phyloP scores from a whole-genome alignment of 2,888 invertebrate genomes.

The Cephus runcator region DNA sequence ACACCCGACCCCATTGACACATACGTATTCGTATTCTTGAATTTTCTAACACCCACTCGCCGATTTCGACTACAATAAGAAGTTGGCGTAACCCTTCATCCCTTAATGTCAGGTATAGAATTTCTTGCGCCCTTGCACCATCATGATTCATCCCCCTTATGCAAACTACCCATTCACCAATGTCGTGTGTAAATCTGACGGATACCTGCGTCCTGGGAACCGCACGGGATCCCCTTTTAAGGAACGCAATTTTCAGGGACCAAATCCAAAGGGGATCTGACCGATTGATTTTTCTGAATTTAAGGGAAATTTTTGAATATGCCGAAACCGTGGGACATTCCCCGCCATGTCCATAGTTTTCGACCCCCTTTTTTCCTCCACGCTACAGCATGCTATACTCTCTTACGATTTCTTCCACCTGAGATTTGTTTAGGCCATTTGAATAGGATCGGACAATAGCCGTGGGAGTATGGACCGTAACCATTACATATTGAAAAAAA shows the following conservation, averaged over 20 bases:
- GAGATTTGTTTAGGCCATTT: slow-evolving; percentile 26
- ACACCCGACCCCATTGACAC: background rate
- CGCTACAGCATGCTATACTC: background rate
- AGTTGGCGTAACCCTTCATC: slow-evolving; percentile 39
- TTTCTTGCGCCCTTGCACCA: slow-evolving; percentile 19
- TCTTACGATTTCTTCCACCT: background rate
- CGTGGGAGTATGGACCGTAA: slow-evolving; percentile 36
- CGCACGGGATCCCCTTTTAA: slow-evolving; percentile 25
- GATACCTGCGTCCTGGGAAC: slow-evolving; percentile 44
- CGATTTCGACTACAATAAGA: background rate
- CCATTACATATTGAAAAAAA: slow-evolving; percentile 18
- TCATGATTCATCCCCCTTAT: slow-evolving; percentile 41
- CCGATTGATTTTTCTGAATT: slow-evolving; percentile 28
- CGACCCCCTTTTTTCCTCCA: background rate
- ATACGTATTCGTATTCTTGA: background rate
- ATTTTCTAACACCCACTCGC: background rate
- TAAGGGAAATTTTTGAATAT: slow-evolving; percentile 29
- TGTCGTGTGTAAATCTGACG: slow-evolving; percentile 24
- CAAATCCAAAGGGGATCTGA: slow-evolving; percentile 28
- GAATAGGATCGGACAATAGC: slow-evolving; percentile 32
- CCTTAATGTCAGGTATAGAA: slow-evolving; percentile 27
- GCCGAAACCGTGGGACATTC: slow-evolving; percentile 43
- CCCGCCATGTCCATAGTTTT: background rate
- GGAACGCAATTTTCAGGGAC: slow-evolving; percentile 41
- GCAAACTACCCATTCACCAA: slow-evolving; percentile 55